Percentiles rank a stretch among this genome's conserved stretches.
Evolutionary conservation across 2,797 vertebrate species (phyloP).

Genomic region (Psittacula derbiana): DNA sequence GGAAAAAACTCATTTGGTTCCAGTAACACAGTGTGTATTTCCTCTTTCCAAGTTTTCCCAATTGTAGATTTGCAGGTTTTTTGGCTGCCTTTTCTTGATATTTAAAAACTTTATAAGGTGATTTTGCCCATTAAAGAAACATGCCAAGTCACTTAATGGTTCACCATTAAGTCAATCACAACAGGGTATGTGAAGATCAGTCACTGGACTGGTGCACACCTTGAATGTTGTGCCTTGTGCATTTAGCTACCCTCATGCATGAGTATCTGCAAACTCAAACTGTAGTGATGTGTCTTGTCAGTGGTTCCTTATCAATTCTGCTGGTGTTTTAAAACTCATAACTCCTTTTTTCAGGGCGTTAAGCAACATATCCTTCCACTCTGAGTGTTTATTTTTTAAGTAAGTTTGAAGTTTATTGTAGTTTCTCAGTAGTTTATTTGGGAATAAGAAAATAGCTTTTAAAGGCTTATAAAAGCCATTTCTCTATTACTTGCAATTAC

Average conservation of each 20-base stretch:
- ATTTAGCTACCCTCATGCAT: not conserved
- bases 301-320: not conserved
- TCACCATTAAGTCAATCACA: conserved; percentile 26
- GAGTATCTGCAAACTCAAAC: not conserved
- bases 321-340: not conserved
- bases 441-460: conserved; percentile 20
- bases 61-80: not conserved
- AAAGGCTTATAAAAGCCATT: conserved; percentile 19
- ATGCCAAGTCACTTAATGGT: not conserved
- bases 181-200: not conserved
- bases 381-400: not conserved
- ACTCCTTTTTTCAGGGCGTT: not conserved
- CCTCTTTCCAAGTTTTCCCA: not conserved
- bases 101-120: conserved; percentile 1
- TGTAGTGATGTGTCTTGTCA: not conserved
- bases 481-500: not conserved
- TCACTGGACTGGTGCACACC: not conserved
- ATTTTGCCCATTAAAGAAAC: not conserved
- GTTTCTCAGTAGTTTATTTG: conserved; percentile 33
- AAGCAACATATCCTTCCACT: not conserved
- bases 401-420: not conserved
- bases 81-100: conserved; percentile 29
- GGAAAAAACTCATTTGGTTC: conserved; percentile 16
- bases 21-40: conserved; percentile 9
- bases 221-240: conserved; percentile 21